These are phyloP conservation scores for Lepeophtheirus salmonis DNA, from an alignment of 1,140 invertebrate genomes.

Conservation along the genomic window DNA sequence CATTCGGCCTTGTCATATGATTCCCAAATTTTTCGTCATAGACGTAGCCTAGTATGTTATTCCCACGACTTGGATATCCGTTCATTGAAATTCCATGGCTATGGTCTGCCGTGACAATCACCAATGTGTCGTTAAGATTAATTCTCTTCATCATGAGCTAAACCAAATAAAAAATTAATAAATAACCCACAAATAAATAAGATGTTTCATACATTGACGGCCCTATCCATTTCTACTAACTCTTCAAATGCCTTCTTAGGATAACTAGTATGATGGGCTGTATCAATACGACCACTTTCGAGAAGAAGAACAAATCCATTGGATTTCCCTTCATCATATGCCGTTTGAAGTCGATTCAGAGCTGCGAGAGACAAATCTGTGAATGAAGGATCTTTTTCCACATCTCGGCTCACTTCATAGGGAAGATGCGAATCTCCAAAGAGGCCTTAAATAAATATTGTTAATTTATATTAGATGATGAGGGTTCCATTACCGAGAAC, in stretches of 20 bases:
- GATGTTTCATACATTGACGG: too few relatives aligned
- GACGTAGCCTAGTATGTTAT: constrained; percentile 33
- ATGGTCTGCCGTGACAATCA: constrained; percentile 23
- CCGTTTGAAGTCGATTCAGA: constrained; percentile 21
- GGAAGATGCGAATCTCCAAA: constrained; percentile 21
- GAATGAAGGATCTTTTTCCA: constrained; percentile 22
- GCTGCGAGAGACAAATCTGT: constrained; percentile 23
- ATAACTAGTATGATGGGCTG: constrained; percentile 25
- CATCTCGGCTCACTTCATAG: constrained; percentile 22
- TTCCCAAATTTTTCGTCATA: constrained; percentile 16
- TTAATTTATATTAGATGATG: not conserved
- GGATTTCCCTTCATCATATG: not conserved
- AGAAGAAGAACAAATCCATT: constrained; percentile 25
- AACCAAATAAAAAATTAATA: too few relatives aligned
- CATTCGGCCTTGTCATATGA: not conserved
- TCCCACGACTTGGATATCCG: constrained; percentile 23
- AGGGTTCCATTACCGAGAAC: constrained; percentile 1
- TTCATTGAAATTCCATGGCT: constrained; percentile 23
- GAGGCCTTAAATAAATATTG: constrained; percentile 21
- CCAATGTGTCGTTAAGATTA: constrained; percentile 21
- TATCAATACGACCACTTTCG: constrained; percentile 27
- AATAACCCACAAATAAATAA: too few relatives aligned
- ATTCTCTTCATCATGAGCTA: constrained; percentile 24
- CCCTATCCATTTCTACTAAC: constrained; percentile 21
- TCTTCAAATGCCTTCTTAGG: constrained; percentile 20